Evolutionary conservation across 2,113 vertebrate genomes (phyloP).

Genomic region (Sakesphorus luctuosus): DNA sequence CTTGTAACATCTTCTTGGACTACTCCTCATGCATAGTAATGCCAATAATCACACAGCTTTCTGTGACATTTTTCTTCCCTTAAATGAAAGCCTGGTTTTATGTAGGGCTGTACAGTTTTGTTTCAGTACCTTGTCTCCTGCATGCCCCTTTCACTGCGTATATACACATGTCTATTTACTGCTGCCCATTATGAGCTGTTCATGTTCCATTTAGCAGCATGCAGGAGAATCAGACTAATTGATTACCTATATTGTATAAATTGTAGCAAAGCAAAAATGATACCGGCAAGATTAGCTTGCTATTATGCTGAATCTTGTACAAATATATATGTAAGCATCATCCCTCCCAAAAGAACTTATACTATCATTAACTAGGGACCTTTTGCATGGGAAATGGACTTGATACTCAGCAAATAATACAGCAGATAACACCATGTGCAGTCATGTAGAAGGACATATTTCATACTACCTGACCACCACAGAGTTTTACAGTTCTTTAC

Average conservation of each 20-base stretch:
- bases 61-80: constrained; percentile 47
- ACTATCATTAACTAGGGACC: neutral
- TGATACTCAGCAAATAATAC: neutral
- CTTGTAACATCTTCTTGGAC: constrained; percentile 50
- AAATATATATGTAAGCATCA: constrained; percentile 17
- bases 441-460: constrained; percentile 32
- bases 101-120: constrained; percentile 7
- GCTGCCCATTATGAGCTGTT: constrained; percentile 27
- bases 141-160: neutral
- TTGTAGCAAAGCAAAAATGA: constrained; percentile 5
- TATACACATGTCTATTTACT: constrained; percentile 25
- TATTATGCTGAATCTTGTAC: neutral
- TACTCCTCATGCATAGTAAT: constrained; percentile 64
- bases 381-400: constrained; percentile 27
- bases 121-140: constrained; percentile 6
- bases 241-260: constrained; percentile 38
- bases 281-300: neutral
- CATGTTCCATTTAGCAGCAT: constrained; percentile 34
- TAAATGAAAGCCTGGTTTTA: constrained; percentile 33
- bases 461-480: constrained; percentile 4
- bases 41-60: constrained; percentile 54
- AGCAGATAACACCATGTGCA: constrained; percentile 2
- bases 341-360: constrained; percentile 13
- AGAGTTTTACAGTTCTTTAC: constrained; percentile 15
- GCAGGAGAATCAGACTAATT: constrained; percentile 35